A percentile compares a stretch with the other conserved stretches of the same genome.
Conservation (phyloP, 92 coral and sea anemone genomes). For the Palythoa grandis region DNA sequence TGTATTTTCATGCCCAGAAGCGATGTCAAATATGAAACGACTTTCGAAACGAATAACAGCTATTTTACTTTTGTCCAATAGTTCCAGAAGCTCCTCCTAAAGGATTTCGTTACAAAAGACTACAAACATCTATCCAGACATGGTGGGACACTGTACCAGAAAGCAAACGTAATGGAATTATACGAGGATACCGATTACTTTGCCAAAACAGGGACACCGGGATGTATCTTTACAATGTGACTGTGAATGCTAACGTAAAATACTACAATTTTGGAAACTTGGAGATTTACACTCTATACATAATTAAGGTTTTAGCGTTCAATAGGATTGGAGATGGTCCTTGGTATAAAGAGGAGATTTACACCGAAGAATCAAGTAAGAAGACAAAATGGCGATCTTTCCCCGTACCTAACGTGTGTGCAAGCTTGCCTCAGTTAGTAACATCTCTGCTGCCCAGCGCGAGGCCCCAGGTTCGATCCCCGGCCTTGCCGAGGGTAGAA, state of each 20-base stretch:
- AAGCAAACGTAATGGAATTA: conserved; percentile 53
- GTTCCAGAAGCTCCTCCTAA: conserved; percentile 57
- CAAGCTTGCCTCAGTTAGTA: not conserved
- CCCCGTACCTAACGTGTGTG: not conserved
- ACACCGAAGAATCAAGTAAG: conserved; percentile 76
- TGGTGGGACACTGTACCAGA: conserved; percentile 56
- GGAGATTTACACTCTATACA: conserved; percentile 51
- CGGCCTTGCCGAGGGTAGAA: not conserved
- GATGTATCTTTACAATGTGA: conserved; percentile 18
- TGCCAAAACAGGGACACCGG: conserved; percentile 50
- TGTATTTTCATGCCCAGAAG: too few species aligned
- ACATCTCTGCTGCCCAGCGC: not conserved
- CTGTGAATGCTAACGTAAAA: conserved; percentile 31
- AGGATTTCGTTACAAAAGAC: conserved; percentile 22
- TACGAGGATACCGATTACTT: conserved; percentile 46
- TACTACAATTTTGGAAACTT: conserved; percentile 31
- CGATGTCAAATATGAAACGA: too few species aligned
- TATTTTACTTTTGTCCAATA: conserved; percentile 2
- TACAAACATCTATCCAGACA: conserved; percentile 49
- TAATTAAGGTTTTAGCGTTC: conserved; percentile 56
- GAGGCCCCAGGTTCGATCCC: not conserved
- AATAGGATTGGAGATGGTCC: conserved; percentile 58
- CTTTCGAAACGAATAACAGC: too few species aligned
- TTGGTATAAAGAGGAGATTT: conserved; percentile 6
- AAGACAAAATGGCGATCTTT: not conserved